A percentile compares a stretch with the other conserved stretches of the same genome.
phyloP scores from a whole-genome alignment of 2,888 invertebrate genomes.

The Lamproptera curius region DNA sequence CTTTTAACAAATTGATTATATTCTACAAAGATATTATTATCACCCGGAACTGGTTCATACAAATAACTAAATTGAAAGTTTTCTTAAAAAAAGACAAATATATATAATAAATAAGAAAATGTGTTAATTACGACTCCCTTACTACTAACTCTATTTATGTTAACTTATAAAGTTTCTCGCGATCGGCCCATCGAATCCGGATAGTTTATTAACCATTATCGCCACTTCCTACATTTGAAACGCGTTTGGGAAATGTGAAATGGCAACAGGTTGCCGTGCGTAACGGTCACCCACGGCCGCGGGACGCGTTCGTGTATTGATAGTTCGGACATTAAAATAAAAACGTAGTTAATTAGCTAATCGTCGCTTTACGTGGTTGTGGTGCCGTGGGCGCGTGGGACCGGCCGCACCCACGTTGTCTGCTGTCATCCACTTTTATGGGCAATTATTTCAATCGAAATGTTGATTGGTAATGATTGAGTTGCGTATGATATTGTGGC shows the following conservation, averaged over 20 bases:
- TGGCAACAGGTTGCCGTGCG: conserved; percentile 1
- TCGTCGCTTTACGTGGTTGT: conserved; percentile 39
- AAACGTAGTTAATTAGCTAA: conserved; percentile 42
- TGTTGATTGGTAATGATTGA: conserved; percentile 30
- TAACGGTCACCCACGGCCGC: conserved; percentile 1
- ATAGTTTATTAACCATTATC: conserved; percentile 7
- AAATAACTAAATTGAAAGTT: too few species aligned
- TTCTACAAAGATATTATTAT: too few species aligned
- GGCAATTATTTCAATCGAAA: conserved; percentile 29
- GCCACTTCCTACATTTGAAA: conserved; percentile 9
- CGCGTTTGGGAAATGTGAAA: conserved; percentile 9
- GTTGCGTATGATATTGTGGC: conserved; percentile 24
- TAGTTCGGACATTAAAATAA: conserved; percentile 33
- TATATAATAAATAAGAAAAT: too few species aligned
- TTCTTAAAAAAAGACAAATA: too few species aligned
- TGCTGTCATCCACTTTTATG: conserved; percentile 31
- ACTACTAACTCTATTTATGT: too few species aligned
- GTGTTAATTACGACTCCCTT: too few species aligned
- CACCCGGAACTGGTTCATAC: too few species aligned
- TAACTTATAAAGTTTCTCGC: background rate
- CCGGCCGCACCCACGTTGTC: conserved; percentile 35
- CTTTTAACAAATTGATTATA: too few species aligned
- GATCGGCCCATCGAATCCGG: background rate
- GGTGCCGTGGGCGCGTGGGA: conserved; percentile 36
- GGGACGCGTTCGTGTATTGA: conserved; percentile 23